phyloP scores from a whole-genome alignment of 2,797 vertebrate species.

The Sebastes nivosus region DNA sequence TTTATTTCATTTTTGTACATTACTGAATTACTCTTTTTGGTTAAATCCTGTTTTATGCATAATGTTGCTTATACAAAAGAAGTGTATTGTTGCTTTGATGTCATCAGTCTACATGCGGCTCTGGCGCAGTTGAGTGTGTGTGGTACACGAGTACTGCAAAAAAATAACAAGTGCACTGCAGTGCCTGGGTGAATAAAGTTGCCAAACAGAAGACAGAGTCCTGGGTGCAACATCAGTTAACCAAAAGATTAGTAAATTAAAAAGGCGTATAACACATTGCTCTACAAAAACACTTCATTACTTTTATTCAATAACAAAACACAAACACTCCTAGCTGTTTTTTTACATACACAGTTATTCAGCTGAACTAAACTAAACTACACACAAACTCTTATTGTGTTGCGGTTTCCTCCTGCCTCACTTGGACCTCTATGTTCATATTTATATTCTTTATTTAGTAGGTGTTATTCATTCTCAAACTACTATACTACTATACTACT shows the following conservation, averaged over 20 bases:
- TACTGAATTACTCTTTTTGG: neutral
- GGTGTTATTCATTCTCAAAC: neutral
- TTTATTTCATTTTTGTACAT: no score
- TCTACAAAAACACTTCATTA: constrained; percentile 7
- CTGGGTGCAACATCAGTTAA: accelerated
- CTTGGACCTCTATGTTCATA: neutral
- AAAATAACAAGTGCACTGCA: no score
- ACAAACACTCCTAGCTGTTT: neutral
- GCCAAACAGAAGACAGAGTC: neutral
- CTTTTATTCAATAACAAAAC: constrained; percentile 45
- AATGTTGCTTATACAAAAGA: neutral
- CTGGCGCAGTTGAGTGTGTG: neutral
- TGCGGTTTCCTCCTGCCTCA: neutral
- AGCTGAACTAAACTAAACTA: neutral
- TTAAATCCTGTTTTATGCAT: neutral
- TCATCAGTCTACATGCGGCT: neutral
- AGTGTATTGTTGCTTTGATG: neutral
- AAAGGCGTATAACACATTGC: neutral
- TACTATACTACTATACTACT: no score
- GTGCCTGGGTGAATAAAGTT: neutral
- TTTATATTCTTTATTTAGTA: neutral
- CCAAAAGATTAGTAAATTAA: neutral
- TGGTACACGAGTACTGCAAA: neutral
- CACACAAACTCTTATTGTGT: neutral
- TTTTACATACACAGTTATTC: neutral